These are phyloP conservation scores for Sialis lutaria DNA, from an alignment of 2,888 invertebrate genomes.

Conservation along the genomic window DNA sequence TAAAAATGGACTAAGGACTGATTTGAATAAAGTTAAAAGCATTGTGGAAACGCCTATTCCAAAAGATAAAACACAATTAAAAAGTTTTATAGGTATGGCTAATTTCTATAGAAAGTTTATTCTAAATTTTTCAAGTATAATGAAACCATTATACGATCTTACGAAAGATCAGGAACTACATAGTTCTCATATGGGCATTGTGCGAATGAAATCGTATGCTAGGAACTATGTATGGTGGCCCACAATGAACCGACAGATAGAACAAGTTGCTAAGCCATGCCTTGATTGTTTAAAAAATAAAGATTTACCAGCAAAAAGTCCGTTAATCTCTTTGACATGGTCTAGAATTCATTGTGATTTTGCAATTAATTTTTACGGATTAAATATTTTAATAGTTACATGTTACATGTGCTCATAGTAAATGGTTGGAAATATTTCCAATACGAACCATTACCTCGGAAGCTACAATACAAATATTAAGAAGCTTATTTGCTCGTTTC, in stretches of 20 bases:
- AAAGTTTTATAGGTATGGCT: constrained; percentile 8
- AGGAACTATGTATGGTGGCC: constrained; percentile 1
- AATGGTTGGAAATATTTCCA: neutral
- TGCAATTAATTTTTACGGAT: neutral
- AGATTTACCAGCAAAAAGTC: neutral
- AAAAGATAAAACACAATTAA: constrained; percentile 4
- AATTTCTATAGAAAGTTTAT: constrained; percentile 9
- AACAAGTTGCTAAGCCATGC: neutral
- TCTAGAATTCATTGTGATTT: neutral
- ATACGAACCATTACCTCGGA: neutral
- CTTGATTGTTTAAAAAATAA: neutral
- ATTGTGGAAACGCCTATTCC: constrained; percentile 8
- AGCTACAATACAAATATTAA: neutral
- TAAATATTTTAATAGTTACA: neutral
- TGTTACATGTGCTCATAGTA: neutral
- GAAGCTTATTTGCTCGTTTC: neutral
- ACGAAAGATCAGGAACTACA: constrained; percentile 5
- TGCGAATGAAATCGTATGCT: neutral
- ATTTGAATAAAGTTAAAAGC: constrained; percentile 9
- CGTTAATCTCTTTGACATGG: neutral
- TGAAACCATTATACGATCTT: constrained; percentile 6
- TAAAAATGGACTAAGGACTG: constrained; percentile 11
- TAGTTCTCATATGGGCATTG: neutral
- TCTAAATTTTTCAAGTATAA: constrained; percentile 1
- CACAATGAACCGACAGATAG: neutral